Conservation (phyloP, 2,888 invertebrate genomes). For the Chrysolina oricalcia region DNA sequence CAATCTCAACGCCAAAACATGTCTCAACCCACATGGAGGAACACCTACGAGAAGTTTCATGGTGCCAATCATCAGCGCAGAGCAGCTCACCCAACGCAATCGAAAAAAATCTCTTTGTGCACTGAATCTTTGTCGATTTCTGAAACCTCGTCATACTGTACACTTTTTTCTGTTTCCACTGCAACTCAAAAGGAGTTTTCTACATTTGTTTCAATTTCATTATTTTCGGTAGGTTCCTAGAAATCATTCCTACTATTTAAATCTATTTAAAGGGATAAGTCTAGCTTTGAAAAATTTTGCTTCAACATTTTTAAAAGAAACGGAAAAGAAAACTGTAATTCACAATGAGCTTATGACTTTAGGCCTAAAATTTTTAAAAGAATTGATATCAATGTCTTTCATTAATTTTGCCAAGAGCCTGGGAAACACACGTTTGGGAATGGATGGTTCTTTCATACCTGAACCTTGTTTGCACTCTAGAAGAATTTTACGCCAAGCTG, state of each 20-base stretch:
- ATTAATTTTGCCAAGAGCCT: constrained; percentile 28
- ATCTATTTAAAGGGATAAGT: constrained; percentile 11
- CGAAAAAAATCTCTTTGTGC: neutral
- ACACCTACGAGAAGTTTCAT: too few relatives aligned
- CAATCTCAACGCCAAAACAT: too few relatives aligned
- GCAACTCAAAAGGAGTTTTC: constrained; percentile 17
- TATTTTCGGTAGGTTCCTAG: neutral
- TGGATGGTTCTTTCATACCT: constrained; percentile 32
- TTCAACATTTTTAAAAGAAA: constrained; percentile 19
- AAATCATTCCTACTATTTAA: neutral
- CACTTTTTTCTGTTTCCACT: constrained; percentile 4
- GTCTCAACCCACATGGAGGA: too few relatives aligned
- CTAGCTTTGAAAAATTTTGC: neutral
- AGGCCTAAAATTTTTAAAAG: neutral
- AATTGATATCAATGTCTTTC: constrained; percentile 30
- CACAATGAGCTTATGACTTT: too few relatives aligned
- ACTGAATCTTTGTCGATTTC: constrained; percentile 20
- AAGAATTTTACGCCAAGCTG: constrained; percentile 30
- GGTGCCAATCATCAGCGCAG: too few relatives aligned
- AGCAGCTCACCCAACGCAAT: too few relatives aligned
- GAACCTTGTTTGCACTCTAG: constrained; percentile 29
- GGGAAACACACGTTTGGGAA: constrained; percentile 35
- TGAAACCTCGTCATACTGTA: constrained; percentile 19
- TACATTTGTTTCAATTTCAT: neutral
- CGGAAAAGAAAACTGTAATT: too few relatives aligned